Conservation (phyloP, 2,888 invertebrate species). For the Erynnis tages region DNA sequence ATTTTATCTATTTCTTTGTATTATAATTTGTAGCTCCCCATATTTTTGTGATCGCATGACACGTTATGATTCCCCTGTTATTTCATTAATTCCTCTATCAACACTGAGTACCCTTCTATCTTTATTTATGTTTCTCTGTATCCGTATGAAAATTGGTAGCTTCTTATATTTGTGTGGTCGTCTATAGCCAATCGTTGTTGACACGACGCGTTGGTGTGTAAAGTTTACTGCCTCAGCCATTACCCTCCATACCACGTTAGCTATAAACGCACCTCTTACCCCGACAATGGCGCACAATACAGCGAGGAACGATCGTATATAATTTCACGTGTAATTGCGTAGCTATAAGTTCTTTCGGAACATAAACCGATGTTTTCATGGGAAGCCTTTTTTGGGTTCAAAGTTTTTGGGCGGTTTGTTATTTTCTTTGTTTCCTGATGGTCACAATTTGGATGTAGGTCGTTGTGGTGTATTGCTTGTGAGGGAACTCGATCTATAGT, state of each 20-base stretch:
- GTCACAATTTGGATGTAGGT: neutral
- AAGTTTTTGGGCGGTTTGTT: constrained; percentile 2
- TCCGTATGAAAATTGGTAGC: too few species aligned
- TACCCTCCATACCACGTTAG: constrained; percentile 14
- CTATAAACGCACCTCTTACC: constrained; percentile 19
- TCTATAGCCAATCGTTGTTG: neutral
- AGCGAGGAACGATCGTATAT: constrained; percentile 18
- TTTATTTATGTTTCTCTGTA: too few species aligned
- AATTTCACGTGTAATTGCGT: constrained; percentile 27
- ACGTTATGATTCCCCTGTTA: too few species aligned
- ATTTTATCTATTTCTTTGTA: too few species aligned
- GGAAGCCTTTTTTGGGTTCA: constrained; percentile 6
- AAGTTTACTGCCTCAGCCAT: constrained; percentile 18
- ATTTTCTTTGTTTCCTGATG: constrained; percentile 5
- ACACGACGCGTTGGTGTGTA: neutral
- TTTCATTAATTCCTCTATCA: too few species aligned
- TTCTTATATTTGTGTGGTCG: too few species aligned
- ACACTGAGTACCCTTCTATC: too few species aligned
- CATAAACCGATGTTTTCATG: constrained; percentile 22
- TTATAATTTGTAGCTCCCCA: too few species aligned
- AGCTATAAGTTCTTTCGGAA: constrained; percentile 24
- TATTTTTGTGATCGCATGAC: too few species aligned
- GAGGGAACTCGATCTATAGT: neutral
- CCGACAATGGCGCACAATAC: constrained; percentile 22
- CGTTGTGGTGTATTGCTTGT: neutral